Evolutionary conservation across 2,113 vertebrate genomes (phyloP).

Genomic region (Sapajus apella): DNA sequence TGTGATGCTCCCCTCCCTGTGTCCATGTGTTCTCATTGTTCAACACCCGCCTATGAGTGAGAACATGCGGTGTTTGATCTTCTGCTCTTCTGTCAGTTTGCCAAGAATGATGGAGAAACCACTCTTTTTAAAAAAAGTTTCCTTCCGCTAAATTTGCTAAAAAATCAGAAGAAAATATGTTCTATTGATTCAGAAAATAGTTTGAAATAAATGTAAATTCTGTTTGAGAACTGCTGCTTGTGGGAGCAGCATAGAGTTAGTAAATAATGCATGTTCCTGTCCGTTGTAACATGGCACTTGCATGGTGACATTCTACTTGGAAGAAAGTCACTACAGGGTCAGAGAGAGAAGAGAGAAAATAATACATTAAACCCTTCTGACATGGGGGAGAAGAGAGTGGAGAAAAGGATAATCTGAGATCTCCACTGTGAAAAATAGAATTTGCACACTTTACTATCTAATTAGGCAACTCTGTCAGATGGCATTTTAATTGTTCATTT

Average conservation of each 20-base stretch:
- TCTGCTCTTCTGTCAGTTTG: too few relatives aligned
- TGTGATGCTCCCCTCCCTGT: too few relatives aligned
- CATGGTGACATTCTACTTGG: rapidly evolving
- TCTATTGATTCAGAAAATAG: neutral
- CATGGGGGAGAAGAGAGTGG: neutral
- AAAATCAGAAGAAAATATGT: neutral
- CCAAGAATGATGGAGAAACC: neutral
- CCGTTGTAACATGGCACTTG: rapidly evolving
- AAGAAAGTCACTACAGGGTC: neutral
- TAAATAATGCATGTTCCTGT: neutral
- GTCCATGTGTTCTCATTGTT: too few relatives aligned
- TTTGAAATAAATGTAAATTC: neutral
- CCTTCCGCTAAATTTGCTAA: neutral
- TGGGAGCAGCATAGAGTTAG: neutral
- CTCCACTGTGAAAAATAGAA: neutral
- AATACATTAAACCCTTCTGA: neutral
- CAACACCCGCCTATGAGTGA: too few relatives aligned
- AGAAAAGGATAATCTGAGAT: neutral
- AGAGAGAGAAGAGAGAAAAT: neutral
- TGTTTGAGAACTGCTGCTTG: neutral
- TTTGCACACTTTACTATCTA: neutral
- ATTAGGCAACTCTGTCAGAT: slow-evolving; percentile 6
- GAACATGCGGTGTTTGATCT: too few relatives aligned
- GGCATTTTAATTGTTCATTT: neutral
- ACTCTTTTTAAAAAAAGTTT: neutral